Evolutionary conservation across 2,888 invertebrate genomes (phyloP).

Genomic region (Drosophila paramelanica): DNA sequence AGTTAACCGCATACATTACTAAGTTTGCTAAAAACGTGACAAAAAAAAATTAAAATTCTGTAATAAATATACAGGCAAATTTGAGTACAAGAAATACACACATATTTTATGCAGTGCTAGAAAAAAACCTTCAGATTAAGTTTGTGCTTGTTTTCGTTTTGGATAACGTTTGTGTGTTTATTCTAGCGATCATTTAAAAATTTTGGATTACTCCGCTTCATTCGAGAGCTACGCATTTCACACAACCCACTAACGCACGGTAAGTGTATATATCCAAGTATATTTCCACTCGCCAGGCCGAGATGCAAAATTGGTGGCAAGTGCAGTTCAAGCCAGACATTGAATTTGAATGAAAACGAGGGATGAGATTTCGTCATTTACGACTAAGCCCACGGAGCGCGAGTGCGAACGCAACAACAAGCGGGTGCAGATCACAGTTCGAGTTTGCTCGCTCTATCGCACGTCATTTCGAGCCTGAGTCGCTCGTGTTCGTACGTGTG

Average conservation of each 20-base stretch:
- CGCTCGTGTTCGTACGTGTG: slow-evolving; percentile 16
- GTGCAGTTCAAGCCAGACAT: slow-evolving; percentile 67
- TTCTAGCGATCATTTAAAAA: slow-evolving; percentile 68
- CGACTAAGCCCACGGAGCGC: slow-evolving; percentile 20
- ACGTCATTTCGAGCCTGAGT: slow-evolving; percentile 43
- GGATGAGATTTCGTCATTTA: slow-evolving; percentile 75
- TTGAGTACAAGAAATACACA: slow-evolving; percentile 16
- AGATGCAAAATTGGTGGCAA: slow-evolving; percentile 46
- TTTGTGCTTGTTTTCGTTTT: slow-evolving; percentile 59
- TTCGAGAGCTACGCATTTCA: slow-evolving; percentile 46
- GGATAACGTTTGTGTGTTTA: slow-evolving; percentile 72
- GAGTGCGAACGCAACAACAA: slow-evolving; percentile 26
- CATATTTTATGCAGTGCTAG: slow-evolving; percentile 33
- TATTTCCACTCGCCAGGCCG: neutral
- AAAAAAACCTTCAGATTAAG: slow-evolving; percentile 49
- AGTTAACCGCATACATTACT: slow-evolving; percentile 11
- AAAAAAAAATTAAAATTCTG: slow-evolving; percentile 22
- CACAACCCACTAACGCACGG: slow-evolving; percentile 29
- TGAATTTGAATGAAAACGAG: slow-evolving; percentile 63
- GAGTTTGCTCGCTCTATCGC: slow-evolving; percentile 50
- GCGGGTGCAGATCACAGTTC: slow-evolving; percentile 26
- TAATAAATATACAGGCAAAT: slow-evolving; percentile 30
- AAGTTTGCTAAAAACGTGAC: slow-evolving; percentile 30
- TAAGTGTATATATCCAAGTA: slow-evolving; percentile 24
- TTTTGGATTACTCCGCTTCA: slow-evolving; percentile 69